These are phyloP conservation scores for Heliothis subflexa DNA, from an alignment of 1,140 invertebrate species.

Conservation along the genomic window DNA sequence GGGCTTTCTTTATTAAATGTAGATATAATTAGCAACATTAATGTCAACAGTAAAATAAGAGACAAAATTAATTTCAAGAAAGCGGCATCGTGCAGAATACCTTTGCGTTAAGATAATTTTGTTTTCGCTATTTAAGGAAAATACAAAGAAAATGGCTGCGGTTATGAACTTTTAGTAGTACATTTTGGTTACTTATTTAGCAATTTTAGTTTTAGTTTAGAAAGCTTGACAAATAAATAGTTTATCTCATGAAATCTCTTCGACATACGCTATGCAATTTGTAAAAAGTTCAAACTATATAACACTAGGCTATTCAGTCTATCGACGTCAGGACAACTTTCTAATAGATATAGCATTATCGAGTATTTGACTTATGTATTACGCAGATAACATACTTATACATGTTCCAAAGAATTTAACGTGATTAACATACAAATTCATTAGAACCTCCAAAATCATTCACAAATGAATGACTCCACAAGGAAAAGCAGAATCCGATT, in stretches of 20 bases:
- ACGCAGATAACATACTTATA: too few species aligned
- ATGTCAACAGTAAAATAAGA: conserved; percentile 49
- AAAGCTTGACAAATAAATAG: background rate
- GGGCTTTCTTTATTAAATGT: conserved; percentile 59
- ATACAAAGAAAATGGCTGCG: conserved; percentile 1
- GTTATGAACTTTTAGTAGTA: background rate
- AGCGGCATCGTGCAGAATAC: background rate
- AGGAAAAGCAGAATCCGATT: conserved; percentile 7
- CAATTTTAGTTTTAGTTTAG: background rate
- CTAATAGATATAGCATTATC: too few species aligned
- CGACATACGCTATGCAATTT: too few species aligned
- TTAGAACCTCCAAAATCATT: background rate
- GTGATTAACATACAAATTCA: too few species aligned
- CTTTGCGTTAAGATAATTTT: conserved; percentile 26
- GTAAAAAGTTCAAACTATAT: too few species aligned
- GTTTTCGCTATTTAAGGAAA: conserved; percentile 5
- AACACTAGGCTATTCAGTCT: too few species aligned
- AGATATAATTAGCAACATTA: conserved; percentile 61
- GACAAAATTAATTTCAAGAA: conserved; percentile 44
- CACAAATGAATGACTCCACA: background rate
- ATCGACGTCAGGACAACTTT: too few species aligned
- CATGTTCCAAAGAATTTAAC: too few species aligned
- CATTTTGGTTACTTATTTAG: background rate
- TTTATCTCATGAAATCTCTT: background rate
- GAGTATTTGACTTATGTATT: too few species aligned